These are phyloP conservation scores for Leiothrix lutea DNA, from an alignment of 2,113 vertebrate species.

Conservation along the genomic window DNA sequence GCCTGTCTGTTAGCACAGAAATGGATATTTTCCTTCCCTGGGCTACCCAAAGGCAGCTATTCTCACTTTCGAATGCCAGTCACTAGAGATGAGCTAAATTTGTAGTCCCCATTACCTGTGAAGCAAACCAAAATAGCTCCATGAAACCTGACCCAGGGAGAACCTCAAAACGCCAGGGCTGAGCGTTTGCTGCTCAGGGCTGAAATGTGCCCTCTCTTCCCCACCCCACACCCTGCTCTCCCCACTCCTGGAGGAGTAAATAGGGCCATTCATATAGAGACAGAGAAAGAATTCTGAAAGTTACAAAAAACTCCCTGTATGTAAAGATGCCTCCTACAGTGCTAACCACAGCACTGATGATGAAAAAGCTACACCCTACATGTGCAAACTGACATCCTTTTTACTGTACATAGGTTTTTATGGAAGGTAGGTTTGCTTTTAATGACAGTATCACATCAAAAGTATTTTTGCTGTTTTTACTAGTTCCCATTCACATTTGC, in stretches of 20 bases:
- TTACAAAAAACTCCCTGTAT: constrained; percentile 11
- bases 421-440: background rate
- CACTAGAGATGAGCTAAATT: background rate
- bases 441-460: background rate
- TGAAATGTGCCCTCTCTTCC: background rate
- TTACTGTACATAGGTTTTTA: background rate
- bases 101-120: background rate
- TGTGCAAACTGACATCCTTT: background rate
- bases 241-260: background rate
- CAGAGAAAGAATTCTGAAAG: constrained; percentile 12
- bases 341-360: background rate
- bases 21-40: background rate
- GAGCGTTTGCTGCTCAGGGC: background rate
- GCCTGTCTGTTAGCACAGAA: background rate
- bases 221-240: background rate
- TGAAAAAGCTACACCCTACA: background rate
- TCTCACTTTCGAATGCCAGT: background rate
- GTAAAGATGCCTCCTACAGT: constrained; percentile 39
- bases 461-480: background rate
- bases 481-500: background rate
- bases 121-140: background rate
- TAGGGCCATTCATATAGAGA: constrained; percentile 27
- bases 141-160: background rate
- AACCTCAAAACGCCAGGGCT: background rate
- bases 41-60: background rate